These are phyloP conservation scores for Acleris cristana DNA, from an alignment of 2,888 invertebrate genomes.

Conservation along the genomic window DNA sequence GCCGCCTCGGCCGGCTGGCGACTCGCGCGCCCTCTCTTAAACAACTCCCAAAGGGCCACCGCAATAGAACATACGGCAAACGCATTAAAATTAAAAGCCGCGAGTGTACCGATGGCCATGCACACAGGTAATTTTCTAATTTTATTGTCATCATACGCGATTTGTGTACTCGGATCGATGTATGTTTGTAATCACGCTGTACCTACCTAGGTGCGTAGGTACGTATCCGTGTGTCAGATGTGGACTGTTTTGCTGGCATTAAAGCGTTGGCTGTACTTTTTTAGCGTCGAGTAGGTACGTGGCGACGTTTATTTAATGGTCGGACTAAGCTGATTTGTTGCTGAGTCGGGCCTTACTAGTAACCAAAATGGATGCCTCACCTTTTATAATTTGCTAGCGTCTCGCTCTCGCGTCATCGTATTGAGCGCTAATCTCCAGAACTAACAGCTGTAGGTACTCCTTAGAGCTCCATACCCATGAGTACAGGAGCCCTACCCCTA, in stretches of 20 bases:
- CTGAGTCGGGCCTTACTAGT: slow-evolving; percentile 45
- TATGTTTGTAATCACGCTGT: slow-evolving; percentile 63
- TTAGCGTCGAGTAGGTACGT: slow-evolving; percentile 6
- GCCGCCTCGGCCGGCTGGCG: slow-evolving; percentile 75
- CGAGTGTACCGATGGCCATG: slow-evolving; percentile 57
- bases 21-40: slow-evolving; percentile 66
- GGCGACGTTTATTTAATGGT: slow-evolving; percentile 4
- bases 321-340: slow-evolving; percentile 6
- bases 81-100: slow-evolving; percentile 63
- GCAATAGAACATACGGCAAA: slow-evolving; percentile 22
- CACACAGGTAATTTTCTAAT: slow-evolving; percentile 54
- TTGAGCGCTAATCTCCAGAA: slow-evolving; percentile 61
- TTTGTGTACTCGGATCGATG: slow-evolving; percentile 31
- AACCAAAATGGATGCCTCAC: slow-evolving; percentile 59
- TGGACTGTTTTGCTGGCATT: slow-evolving; percentile 41
- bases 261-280: slow-evolving; percentile 19
- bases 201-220: slow-evolving; percentile 41
- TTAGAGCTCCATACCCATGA: slow-evolving; percentile 29
- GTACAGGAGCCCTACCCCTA: neutral
- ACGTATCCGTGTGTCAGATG: slow-evolving; percentile 36
- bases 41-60: slow-evolving; percentile 53
- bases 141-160: slow-evolving; percentile 29
- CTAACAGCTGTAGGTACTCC: slow-evolving; percentile 61
- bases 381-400: slow-evolving; percentile 48
- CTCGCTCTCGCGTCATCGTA: slow-evolving; percentile 57